These are phyloP conservation scores for Rhysida immarginata DNA, from an alignment of 1,140 invertebrate species.

Conservation along the genomic window DNA sequence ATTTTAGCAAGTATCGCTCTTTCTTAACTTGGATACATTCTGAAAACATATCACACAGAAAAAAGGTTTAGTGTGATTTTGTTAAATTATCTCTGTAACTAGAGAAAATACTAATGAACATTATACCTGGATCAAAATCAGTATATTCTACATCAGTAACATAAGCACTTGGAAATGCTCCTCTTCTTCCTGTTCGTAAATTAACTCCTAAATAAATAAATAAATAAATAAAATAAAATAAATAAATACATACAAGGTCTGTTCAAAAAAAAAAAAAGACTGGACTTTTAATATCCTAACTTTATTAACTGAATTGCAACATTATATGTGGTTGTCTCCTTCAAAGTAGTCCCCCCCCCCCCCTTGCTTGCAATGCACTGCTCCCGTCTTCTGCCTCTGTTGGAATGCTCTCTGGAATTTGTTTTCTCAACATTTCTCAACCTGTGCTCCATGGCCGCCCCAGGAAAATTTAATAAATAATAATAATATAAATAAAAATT, in stretches of 20 bases:
- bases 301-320: too few species aligned
- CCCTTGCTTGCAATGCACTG: too few species aligned
- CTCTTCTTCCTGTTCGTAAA: conserved; percentile 73
- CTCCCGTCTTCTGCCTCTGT: too few species aligned
- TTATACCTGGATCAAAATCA: conserved; percentile 72
- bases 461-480: too few species aligned
- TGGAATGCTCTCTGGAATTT: too few species aligned
- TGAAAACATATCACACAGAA: conserved; percentile 2
- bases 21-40: conserved; percentile 21
- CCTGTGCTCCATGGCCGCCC: too few species aligned
- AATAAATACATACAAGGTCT: background rate
- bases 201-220: conserved; percentile 58
- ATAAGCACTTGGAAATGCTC: conserved; percentile 92
- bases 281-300: too few species aligned
- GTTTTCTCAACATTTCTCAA: too few species aligned
- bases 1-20: conserved; percentile 65
- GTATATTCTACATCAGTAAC: conserved; percentile 91
- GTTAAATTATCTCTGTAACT: conserved; percentile 60
- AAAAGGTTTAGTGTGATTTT: background rate
- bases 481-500: too few species aligned
- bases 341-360: too few species aligned
- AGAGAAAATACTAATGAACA: conserved; percentile 40
- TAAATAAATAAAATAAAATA: background rate
- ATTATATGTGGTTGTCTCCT: too few species aligned
- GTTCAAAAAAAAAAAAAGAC: too few species aligned